Evolutionary conservation across 1,140 invertebrate genomes (phyloP).

Genomic region (Musca vetustissima): DNA sequence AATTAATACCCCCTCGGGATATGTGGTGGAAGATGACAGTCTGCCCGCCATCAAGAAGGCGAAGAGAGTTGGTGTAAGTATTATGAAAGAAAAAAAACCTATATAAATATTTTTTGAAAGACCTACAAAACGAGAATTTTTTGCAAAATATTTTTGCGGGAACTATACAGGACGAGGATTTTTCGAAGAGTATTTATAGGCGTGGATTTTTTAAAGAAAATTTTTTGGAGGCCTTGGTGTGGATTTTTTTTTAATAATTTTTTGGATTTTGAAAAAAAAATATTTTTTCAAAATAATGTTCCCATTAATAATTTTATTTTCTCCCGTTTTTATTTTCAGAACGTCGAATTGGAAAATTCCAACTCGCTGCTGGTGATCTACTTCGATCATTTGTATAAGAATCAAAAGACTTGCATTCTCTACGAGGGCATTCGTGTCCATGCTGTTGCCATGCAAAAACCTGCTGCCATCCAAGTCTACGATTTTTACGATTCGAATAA

Average conservation of each 20-base stretch:
- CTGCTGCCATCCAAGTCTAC: slow-evolving; percentile 80
- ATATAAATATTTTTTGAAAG: too few species aligned
- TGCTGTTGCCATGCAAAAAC: slow-evolving; percentile 82
- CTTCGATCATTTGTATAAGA: slow-evolving; percentile 74
- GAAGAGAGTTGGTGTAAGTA: slow-evolving; percentile 42
- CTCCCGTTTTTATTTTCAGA: slow-evolving; percentile 35
- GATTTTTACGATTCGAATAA: slow-evolving; percentile 91
- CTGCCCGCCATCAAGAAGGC: slow-evolving; percentile 38
- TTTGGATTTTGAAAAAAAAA: too few species aligned
- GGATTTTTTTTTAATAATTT: too few species aligned
- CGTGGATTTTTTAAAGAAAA: too few species aligned
- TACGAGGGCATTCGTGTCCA: slow-evolving; percentile 80
- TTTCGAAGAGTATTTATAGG: too few species aligned
- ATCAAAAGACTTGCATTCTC: slow-evolving; percentile 71
- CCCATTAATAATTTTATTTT: too few species aligned
- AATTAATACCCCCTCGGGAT: slow-evolving; percentile 81
- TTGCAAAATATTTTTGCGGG: too few species aligned
- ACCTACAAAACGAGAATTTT: too few species aligned
- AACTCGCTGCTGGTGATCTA: slow-evolving; percentile 79
- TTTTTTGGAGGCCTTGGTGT: too few species aligned
- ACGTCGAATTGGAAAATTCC: slow-evolving; percentile 75
- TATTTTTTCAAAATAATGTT: not conserved
- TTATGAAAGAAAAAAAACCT: too few species aligned
- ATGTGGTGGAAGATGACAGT: slow-evolving; percentile 56
- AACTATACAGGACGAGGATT: too few species aligned